These are phyloP conservation scores for Mustela lutreola DNA, from an alignment of 2,113 vertebrate species.

Conservation along the genomic window DNA sequence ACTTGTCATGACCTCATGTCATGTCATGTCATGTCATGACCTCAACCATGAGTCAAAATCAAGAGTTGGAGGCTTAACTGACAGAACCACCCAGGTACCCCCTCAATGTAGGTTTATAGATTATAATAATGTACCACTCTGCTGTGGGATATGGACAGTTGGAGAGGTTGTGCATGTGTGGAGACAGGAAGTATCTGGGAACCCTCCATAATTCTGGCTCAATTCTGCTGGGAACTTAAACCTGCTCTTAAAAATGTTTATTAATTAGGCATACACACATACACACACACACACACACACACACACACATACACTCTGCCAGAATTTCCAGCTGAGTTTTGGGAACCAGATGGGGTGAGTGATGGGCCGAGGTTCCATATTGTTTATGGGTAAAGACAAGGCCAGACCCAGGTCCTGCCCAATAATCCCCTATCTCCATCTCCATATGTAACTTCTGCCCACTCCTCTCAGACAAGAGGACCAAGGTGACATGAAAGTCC, in stretches of 20 bases:
- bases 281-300: not conserved
- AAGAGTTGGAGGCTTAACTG: not conserved
- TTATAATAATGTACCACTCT: not conserved
- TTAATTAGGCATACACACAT: not conserved
- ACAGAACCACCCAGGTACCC: not conserved
- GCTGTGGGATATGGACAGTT: too few species aligned
- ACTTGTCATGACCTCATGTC: not conserved
- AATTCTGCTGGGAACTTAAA: not conserved
- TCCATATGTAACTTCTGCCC: not conserved
- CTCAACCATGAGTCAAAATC: not conserved
- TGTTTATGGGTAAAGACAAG: not conserved
- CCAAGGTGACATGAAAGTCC: not conserved
- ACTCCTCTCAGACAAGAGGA: not conserved
- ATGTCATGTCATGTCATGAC: too few species aligned
- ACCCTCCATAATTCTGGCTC: not conserved
- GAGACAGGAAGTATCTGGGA: accelerated
- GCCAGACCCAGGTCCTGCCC: not conserved
- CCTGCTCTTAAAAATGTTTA: not conserved
- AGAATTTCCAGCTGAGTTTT: not conserved
- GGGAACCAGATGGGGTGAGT: not conserved
- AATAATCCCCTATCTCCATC: too few species aligned
- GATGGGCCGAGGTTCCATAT: not conserved
- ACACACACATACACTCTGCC: not conserved
- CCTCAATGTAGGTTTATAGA: not conserved
- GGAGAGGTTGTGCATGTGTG: accelerated